Evolutionary conservation across 2,888 invertebrate genomes (phyloP), one percentile per base, ranked within the genome.

Genomic region (Drosophila testacea): DNA sequence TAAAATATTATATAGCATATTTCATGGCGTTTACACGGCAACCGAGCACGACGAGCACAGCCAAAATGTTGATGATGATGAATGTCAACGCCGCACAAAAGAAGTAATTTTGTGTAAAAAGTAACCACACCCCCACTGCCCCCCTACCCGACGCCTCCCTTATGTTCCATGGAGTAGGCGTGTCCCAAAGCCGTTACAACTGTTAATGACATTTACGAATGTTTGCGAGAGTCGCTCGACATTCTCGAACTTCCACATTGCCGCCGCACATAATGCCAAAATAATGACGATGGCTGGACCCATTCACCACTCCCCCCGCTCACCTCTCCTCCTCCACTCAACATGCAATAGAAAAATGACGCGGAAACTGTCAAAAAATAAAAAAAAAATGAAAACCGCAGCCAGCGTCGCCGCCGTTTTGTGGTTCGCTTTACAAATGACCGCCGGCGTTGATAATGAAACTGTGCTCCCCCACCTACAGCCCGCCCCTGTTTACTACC

Each of bases 181-280:
- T 81, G 79, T 57, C 75, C 64, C 44, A 69, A 73, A 74, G 81
- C 85, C 74, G 83, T 83, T 87, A 87, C 85, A 86, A 84, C 85
- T 87, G 89, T 88, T 89, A 88, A 88, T 88, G 88, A 88, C 89
- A 87, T 88, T 88, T 88, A 89, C 89, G 89, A 88, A 89, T 89
- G 89, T 79, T 83, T 77, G 77, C 65, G 66, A 69, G 80, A 69
- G 69, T 70, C 67, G 70, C 60, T 32, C 44, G 13, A 54, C 64
- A 56, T 60, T 63, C 61, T 54, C 64, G 48, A 73, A 59, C 54
- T 47, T 60, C 48, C 62, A 22, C 42, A 39, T 22, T 44, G 55
- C 55, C 55, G 42, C 28, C 38, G 71, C 78, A 81, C 79, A 80
- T 86, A 85, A 85, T 85, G 87, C 81, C 83, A 78, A 86, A 86